These are phyloP conservation scores for Pristionchus exspectatus DNA, from an alignment of 2,888 invertebrate genomes.

Conservation along the genomic window DNA sequence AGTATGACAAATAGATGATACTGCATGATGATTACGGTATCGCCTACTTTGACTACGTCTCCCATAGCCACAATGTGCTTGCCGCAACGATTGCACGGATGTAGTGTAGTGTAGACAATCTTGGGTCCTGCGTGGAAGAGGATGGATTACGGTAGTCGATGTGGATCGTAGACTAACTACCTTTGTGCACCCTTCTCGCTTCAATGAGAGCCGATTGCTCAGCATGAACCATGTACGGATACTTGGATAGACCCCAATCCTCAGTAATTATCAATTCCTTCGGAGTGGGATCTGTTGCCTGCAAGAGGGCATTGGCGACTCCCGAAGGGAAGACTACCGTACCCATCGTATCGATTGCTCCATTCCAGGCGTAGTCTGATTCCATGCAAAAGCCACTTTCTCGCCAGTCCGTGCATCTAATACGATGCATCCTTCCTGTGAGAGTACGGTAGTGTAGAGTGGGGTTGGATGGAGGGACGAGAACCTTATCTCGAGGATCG, in stretches of 20 bases:
- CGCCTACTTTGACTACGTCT: not conserved
- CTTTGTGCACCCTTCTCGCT: not conserved
- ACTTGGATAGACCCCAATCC: constrained; percentile 35
- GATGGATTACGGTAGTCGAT: not conserved
- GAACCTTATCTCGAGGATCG: constrained; percentile 15
- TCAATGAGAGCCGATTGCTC: not conserved
- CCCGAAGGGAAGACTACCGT: not conserved
- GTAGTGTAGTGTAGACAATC: constrained; percentile 30
- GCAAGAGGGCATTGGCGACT: not conserved
- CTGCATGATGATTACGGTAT: not conserved
- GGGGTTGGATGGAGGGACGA: not conserved
- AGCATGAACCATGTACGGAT: constrained; percentile 30
- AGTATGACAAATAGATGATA: not conserved
- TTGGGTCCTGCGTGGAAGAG: not conserved
- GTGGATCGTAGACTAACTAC: constrained; percentile 1
- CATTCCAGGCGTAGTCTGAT: constrained; percentile 28
- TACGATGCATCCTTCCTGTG: constrained; percentile 19
- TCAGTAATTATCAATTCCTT: constrained; percentile 3
- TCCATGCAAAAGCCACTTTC: not conserved
- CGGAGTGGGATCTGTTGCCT: not conserved
- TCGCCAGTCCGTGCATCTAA: not conserved
- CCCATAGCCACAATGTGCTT: constrained; percentile 35
- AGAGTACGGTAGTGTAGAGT: constrained; percentile 9
- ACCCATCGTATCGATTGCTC: constrained; percentile 27
- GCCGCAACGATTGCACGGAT: constrained; percentile 25